These are phyloP conservation scores for Megaceryle maxima DNA, from an alignment of 2,113 vertebrate genomes.

Conservation along the genomic window DNA sequence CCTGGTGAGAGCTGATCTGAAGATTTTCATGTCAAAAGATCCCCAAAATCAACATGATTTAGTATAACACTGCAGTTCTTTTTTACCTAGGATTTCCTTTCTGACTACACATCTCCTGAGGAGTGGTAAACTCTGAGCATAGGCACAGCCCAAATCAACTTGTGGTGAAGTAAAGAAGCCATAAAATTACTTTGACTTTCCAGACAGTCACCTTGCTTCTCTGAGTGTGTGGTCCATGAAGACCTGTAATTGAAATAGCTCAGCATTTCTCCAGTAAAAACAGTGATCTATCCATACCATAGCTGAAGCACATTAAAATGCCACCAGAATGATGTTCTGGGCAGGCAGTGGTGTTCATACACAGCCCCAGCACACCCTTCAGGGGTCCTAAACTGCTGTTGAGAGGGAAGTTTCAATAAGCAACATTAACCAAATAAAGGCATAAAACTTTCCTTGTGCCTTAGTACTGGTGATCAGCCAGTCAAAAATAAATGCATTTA, in stretches of 20 bases:
- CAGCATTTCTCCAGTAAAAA: not conserved
- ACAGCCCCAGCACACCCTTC: not conserved
- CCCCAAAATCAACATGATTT: not conserved
- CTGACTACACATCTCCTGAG: not conserved
- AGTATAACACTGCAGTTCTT: not conserved
- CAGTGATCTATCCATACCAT: not conserved
- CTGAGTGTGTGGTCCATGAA: not conserved
- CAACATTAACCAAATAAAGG: not conserved
- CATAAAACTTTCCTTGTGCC: not conserved
- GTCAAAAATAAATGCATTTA: not conserved
- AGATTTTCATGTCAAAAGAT: not conserved
- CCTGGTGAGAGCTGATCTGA: not conserved
- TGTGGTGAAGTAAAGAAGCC: not conserved
- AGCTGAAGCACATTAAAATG: not conserved
- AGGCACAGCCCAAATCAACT: not conserved
- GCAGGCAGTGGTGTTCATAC: not conserved
- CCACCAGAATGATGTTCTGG: not conserved
- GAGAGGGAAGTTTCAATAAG: not conserved
- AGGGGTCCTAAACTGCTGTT: not conserved
- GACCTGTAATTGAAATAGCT: not conserved
- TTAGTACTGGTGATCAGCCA: not conserved
- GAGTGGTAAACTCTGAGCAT: not conserved
- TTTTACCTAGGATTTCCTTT: not conserved
- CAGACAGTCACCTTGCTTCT: not conserved
- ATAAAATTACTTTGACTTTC: not conserved